phyloP scores from a whole-genome alignment of 1,140 invertebrate species.

The Scaptomyza graminum region DNA sequence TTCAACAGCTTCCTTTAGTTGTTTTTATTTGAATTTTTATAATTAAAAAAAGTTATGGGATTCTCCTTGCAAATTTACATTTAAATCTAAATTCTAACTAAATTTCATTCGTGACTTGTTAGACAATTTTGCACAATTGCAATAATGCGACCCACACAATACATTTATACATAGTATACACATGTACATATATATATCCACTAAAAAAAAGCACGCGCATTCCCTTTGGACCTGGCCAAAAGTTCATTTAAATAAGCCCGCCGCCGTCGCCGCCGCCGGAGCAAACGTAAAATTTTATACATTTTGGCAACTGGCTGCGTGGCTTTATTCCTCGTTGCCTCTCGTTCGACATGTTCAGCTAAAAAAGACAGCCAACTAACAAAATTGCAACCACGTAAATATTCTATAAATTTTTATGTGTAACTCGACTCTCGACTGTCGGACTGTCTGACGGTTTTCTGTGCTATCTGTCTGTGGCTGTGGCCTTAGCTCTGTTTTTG shows the following conservation, averaged over 20 bases:
- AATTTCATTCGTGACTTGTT: conserved; percentile 10
- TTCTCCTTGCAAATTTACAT: conserved; percentile 7
- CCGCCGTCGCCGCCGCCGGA: neutral
- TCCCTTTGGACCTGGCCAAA: conserved; percentile 15
- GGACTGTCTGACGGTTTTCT: conserved; percentile 13
- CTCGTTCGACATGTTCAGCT: conserved; percentile 15
- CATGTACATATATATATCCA: neutral
- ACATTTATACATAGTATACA: too few species aligned
- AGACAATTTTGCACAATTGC: neutral
- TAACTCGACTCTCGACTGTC: conserved; percentile 8
- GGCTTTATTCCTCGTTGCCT: neutral
- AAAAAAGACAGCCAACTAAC: conserved; percentile 22
- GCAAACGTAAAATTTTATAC: conserved; percentile 43
- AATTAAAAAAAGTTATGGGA: conserved; percentile 3
- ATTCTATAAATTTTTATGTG: conserved; percentile 66
- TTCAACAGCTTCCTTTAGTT: neutral
- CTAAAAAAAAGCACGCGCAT: conserved; percentile 17
- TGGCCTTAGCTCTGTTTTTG: neutral
- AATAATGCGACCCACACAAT: conserved; percentile 1
- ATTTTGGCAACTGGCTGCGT: conserved; percentile 49
- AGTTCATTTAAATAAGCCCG: conserved; percentile 50
- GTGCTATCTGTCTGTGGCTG: conserved; percentile 6
- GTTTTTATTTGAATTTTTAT: neutral
- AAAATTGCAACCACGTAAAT: conserved; percentile 60
- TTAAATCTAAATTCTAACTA: conserved; percentile 10